A percentile compares a stretch with the other conserved stretches of the same genome.
Conservation (phyloP, 2,113 vertebrate genomes). For the Tapirus terrestris region DNA sequence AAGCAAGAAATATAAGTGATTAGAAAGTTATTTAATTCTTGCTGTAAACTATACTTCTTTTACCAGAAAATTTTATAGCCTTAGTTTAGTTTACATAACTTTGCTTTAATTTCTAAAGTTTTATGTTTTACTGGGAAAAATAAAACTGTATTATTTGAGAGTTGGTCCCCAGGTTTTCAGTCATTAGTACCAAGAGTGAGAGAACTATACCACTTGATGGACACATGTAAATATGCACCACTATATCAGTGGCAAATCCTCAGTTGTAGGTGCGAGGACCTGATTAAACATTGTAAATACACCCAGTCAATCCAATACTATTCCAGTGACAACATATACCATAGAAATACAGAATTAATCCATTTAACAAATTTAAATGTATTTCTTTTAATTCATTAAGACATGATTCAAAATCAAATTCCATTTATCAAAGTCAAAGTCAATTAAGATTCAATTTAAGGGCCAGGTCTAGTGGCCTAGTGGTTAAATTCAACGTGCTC, state of each 20-base stretch:
- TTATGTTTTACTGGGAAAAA: background rate
- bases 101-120: background rate
- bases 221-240: background rate
- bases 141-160: background rate
- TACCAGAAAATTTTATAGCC: background rate
- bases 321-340: background rate
- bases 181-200: background rate
- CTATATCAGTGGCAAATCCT: background rate
- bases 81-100: background rate
- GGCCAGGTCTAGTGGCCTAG: no score
- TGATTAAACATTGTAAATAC: background rate
- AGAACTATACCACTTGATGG: background rate
- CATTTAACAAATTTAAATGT: background rate
- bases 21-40: background rate
- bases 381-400: conserved; percentile 20
- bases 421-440: background rate
- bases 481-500: no score
- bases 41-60: background rate
- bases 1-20: background rate
- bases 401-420: conserved; percentile 42
- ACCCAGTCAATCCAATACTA: background rate
- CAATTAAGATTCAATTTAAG: conserved; percentile 18
- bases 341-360: background rate
- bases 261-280: background rate
- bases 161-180: background rate